Base-by-base conservation (phyloP, 2,888 invertebrate genomes). In the Phengaris arion region DNA sequence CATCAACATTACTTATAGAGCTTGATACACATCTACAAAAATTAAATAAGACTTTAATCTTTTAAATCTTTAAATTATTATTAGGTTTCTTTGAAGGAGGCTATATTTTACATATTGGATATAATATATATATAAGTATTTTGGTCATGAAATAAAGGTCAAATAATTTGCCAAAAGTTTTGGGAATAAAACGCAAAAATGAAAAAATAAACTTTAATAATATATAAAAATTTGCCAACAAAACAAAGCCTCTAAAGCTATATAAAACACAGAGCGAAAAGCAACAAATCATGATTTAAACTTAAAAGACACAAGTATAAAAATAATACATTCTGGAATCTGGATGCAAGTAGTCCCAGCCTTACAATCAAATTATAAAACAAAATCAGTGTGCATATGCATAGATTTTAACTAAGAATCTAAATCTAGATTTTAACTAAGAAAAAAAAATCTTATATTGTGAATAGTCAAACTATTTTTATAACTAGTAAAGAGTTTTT, bases 151-250 rank as follows among this genome's bases (percentile, higher is more conserved):
- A 59, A 15, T 4, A 15, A 22, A 9, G 22, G 57, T 15, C 4
- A 59, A 59, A 59, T 5, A 59, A 59, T 15, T 22, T 22, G 3
- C 57, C 1, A 59, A 9, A 9, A 22, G 5, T 22, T 59, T 3
- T 59, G 9, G 22, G 22, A 59, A 59, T 59, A 22, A 59, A 59
- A 59, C 22, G 22, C 59, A 59, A 59, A 59, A 1, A 22, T 59
- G 5, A 59, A 15, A 59, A 59, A 59, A 59, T 59, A 59, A 59
- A 22, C 59, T 59, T 59, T 59, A 59, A 59, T 59, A 59, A 3
- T 22, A 59, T 22, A 10, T 22, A 59, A 59, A 15, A 59, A 59
- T 9, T 4, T 6, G 9, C 22, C 9, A 59, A 9, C 22, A 59
- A 59, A 22, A 59, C 46, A 48, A 48, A 48, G 48, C 8, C 15